Evolutionary conservation across 2,797 vertebrate genomes (phyloP).

Genomic region (Moxostoma hubbsi): DNA sequence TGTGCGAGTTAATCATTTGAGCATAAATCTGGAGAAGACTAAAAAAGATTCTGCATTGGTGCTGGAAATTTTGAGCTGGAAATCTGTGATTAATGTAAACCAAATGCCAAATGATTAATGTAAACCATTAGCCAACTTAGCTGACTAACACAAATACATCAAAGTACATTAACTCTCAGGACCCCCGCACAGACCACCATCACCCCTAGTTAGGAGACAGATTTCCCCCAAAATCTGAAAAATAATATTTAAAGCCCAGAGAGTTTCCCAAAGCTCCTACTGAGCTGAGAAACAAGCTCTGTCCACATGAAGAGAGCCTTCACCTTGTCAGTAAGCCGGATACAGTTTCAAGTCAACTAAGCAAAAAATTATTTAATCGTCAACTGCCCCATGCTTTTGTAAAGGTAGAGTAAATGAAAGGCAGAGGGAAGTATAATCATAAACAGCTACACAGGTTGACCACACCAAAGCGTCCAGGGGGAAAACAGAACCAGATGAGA

Average conservation of each 20-base stretch:
- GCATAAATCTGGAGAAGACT: not conserved
- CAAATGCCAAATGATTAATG: not conserved
- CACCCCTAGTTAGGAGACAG: not conserved
- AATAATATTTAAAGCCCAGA: not conserved
- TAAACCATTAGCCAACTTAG: slow-evolving; percentile 14
- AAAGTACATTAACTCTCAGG: not conserved
- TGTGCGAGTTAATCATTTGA: not conserved
- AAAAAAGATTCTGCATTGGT: slow-evolving; percentile 12
- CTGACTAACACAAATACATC: slow-evolving; percentile 21
- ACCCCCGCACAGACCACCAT: not conserved
- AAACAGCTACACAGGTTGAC: slow-evolving; percentile 57
- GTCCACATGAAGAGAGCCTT: slow-evolving; percentile 18
- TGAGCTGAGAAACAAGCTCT: not conserved
- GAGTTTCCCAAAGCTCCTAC: not conserved
- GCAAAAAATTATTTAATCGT: slow-evolving; percentile 44
- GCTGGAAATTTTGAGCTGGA: slow-evolving; percentile 14
- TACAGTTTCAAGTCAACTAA: slow-evolving; percentile 45
- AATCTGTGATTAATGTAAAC: slow-evolving; percentile 21
- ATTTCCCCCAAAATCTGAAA: slow-evolving; percentile 10
- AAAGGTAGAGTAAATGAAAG: slow-evolving; percentile 60
- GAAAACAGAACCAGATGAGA: slow-evolving; percentile 70
- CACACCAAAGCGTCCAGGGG: slow-evolving; percentile 62
- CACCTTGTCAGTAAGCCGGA: slow-evolving; percentile 26
- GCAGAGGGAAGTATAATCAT: slow-evolving; percentile 61
- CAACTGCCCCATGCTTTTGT: slow-evolving; percentile 28